Conservation (phyloP, 2,797 vertebrate genomes). For the Prunella strophiata region DNA sequence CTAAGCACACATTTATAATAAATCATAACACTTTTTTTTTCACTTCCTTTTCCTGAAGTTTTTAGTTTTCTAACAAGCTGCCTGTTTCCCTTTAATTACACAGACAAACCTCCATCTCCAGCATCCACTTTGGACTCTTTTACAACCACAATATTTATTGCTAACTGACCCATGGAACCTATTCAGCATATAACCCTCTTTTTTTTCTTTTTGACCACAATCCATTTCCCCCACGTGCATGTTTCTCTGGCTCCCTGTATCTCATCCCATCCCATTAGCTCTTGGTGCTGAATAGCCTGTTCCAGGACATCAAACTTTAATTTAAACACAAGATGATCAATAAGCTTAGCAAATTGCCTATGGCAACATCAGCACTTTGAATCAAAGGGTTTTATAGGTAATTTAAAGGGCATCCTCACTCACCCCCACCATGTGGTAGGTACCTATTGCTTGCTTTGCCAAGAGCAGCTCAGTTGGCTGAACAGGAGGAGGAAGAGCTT, state of each 20-base stretch:
- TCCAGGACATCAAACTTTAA: conserved; percentile 83
- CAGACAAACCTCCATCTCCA: conserved; percentile 6
- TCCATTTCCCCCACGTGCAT: conserved; percentile 68
- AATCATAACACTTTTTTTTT: background rate
- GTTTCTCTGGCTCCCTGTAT: conserved; percentile 58
- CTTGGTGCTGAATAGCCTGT: conserved; percentile 73
- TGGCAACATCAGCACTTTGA: conserved; percentile 79
- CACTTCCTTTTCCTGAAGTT: background rate
- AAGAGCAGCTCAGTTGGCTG: background rate
- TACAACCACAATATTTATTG: conserved; percentile 72
- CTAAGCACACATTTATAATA: background rate
- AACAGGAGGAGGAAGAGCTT: background rate
- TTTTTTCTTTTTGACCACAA: conserved; percentile 68
- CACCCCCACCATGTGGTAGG: background rate
- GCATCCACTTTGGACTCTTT: background rate
- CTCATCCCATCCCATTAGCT: conserved; percentile 79
- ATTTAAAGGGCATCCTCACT: conserved; percentile 77
- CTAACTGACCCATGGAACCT: conserved; percentile 27
- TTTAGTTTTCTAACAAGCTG: conserved; percentile 6
- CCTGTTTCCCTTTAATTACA: background rate
- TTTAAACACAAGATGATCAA: conserved; percentile 83
- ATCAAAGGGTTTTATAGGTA: conserved; percentile 78
- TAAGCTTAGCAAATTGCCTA: conserved; percentile 81
- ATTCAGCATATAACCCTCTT: conserved; percentile 57
- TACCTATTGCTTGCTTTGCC: conserved; percentile 34